Base-by-base conservation (phyloP, 2,888 invertebrate genomes). In the Diaprepes abbreviatus region DNA sequence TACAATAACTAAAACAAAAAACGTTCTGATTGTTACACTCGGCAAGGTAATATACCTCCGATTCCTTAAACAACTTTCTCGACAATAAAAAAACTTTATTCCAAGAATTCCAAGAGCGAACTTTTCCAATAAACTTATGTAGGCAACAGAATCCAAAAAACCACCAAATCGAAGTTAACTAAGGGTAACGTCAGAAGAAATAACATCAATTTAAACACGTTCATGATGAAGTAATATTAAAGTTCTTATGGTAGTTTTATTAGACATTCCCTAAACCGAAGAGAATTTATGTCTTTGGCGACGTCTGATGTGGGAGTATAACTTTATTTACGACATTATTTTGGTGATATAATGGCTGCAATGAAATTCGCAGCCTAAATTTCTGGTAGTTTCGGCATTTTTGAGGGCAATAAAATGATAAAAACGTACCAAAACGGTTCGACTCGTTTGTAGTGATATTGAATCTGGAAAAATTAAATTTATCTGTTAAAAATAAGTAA, bases 311-410 rank as follows among this genome's bases (percentile, higher is more conserved):
- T 21, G 28, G 16, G n/a, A 14, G 9, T 24, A 50, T 50, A 24
- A 50, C 48, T 50, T 50, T 50, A 50, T 50, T 50, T 50, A 50
- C 48, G 48, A 50, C 48, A 50, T 48, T 50, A 50, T 50, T 50
- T 50, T 12, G 48, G 48, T 28, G 28, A 50, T 28, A 28, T 50
- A 50, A 28, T 50, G 48, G 28, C 28, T 28, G 48, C 28, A 50
- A 50, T 24, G 48, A 50, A 50, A 50, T 50, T 50, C 16, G 28
- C 28, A 28, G 14, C 28, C 48, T 50, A 50, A 50, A 50, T 50
- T 50, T 16, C 16, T 16, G 14, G 14, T 16, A 50, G 48, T 50
- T 50, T 28, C 16, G 2, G 2, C 5, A 16, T 28, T 45, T 50
- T 50, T 50, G 21, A 16, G 14, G 28, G n/a, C n/a, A 28, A 50